phyloP scores from a whole-genome alignment of 2,888 invertebrate genomes.

The Gymnosoma rotundatum region DNA sequence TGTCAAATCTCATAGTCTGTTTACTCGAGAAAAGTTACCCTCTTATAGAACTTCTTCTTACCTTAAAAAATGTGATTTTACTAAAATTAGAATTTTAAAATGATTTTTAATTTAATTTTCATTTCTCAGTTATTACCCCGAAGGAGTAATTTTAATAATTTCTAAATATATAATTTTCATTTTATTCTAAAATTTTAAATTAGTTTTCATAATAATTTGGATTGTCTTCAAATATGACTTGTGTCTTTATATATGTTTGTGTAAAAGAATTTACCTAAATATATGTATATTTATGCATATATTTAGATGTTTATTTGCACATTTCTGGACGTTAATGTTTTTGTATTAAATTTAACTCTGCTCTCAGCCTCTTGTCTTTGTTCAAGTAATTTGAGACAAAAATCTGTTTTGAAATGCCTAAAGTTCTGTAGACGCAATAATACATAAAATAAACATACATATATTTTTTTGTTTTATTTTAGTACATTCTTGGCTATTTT shows the following conservation, averaged over 20 bases:
- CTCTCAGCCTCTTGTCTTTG: too few species aligned
- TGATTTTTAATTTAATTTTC: constrained; percentile 5
- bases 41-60: too few species aligned
- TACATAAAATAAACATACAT: too few species aligned
- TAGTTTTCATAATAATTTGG: constrained; percentile 26
- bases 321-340: background rate
- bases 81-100: background rate
- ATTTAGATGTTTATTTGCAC: background rate
- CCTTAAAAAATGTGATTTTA: too few species aligned
- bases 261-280: background rate
- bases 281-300: background rate
- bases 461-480: too few species aligned
- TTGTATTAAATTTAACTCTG: background rate
- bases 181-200: constrained; percentile 18
- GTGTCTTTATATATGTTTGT: background rate
- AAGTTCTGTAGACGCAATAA: too few species aligned
- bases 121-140: constrained; percentile 27
- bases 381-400: too few species aligned
- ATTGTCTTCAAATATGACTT: constrained; percentile 36
- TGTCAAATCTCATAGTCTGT: too few species aligned
- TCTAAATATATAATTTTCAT: constrained; percentile 21
- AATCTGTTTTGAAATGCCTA: too few species aligned
- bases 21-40: too few species aligned
- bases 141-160: constrained; percentile 19
- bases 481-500: too few species aligned